phyloP scores from a whole-genome alignment of 1,140 invertebrate species.

The Sycobia sp. region DNA sequence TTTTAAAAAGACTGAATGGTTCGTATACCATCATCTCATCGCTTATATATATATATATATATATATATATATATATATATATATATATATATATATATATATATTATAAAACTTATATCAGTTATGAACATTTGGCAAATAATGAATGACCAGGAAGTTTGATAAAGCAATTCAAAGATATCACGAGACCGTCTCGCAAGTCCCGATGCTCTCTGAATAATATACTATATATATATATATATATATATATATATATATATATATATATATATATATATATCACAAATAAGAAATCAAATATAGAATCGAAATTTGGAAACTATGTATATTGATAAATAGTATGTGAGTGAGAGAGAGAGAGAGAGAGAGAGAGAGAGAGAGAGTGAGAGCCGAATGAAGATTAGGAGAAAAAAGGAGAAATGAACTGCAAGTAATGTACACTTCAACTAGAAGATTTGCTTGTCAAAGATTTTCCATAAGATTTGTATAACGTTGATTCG shows the following conservation, averaged over 20 bases:
- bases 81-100: slow-evolving; percentile 23
- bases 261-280: no score
- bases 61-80: slow-evolving; percentile 10
- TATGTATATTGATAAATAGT: neutral
- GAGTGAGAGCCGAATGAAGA: slow-evolving; percentile 2
- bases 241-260: no score
- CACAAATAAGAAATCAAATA: no score
- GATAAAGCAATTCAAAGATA: slow-evolving; percentile 1
- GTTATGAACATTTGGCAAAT: slow-evolving; percentile 5
- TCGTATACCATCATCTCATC: slow-evolving; percentile 14
- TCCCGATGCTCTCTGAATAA: neutral
- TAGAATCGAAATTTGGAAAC: slow-evolving; percentile 8
- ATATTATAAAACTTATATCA: slow-evolving; percentile 14
- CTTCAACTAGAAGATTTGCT: slow-evolving; percentile 14
- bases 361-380: no score
- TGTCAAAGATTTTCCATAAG: slow-evolving; percentile 24
- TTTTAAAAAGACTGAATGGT: slow-evolving; percentile 28
- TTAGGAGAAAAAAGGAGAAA: slow-evolving; percentile 1
- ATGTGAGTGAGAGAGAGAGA: no score
- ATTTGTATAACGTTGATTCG: slow-evolving; percentile 28
- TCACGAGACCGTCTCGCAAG: slow-evolving; percentile 4
- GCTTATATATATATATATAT: slow-evolving; percentile 13
- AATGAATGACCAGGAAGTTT: neutral
- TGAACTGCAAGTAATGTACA: no score
- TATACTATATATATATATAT: no score